Evolutionary conservation across 2,797 vertebrate species (phyloP).

Genomic region (Pogoniulus pusillus): DNA sequence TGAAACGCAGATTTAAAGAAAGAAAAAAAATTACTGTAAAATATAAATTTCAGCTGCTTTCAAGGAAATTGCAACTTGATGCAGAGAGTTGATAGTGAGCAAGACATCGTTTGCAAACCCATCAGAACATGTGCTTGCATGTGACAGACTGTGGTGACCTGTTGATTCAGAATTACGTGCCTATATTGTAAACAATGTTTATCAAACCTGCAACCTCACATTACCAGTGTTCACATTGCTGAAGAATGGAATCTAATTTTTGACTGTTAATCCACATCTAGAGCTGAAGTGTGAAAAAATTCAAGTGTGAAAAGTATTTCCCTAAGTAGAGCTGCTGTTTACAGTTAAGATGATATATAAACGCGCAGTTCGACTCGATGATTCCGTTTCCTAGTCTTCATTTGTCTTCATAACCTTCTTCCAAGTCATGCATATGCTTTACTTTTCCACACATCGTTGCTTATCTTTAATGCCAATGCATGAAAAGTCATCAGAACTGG

Average conservation of each 20-base stretch:
- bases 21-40: slow-evolving; percentile 44
- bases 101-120: slow-evolving; percentile 34
- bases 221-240: slow-evolving; percentile 33
- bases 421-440: not conserved
- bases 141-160: slow-evolving; percentile 49
- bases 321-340: slow-evolving; percentile 30
- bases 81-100: slow-evolving; percentile 49
- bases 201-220: slow-evolving; percentile 20
- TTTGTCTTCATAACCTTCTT: not conserved
- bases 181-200: slow-evolving; percentile 68
- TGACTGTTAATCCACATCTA: slow-evolving; percentile 23
- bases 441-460: not conserved
- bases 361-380: not conserved
- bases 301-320: slow-evolving; percentile 23
- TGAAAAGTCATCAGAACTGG: slow-evolving; percentile 13
- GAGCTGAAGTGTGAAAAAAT: slow-evolving; percentile 4
- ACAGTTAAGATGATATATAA: slow-evolving; percentile 7
- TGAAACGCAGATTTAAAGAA: slow-evolving; percentile 26
- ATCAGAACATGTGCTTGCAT: slow-evolving; percentile 42
- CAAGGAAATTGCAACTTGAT: slow-evolving; percentile 66
- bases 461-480: slow-evolving; percentile 21
- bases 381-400: not conserved
- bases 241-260: not conserved
- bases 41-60: slow-evolving; percentile 70
- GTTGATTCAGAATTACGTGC: slow-evolving; percentile 62